These are phyloP conservation scores for Hedya salicella DNA, from an alignment of 2,888 invertebrate genomes.

Conservation along the genomic window DNA sequence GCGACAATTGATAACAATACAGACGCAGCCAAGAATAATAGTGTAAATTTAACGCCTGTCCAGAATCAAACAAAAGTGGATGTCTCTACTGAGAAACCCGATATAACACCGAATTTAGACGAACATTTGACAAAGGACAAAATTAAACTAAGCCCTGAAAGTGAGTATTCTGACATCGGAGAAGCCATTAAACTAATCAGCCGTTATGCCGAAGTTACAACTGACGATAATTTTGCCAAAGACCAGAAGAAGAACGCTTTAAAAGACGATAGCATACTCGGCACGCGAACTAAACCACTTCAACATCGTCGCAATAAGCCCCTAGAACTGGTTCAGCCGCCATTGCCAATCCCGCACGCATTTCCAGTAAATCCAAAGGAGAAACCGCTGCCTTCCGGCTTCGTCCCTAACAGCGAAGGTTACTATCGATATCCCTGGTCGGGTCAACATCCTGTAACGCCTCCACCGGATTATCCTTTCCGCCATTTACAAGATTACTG, in stretches of 20 bases:
- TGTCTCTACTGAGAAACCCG: slow-evolving; percentile 35
- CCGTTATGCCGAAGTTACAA: slow-evolving; percentile 80
- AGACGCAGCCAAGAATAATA: slow-evolving; percentile 45
- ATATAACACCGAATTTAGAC: slow-evolving; percentile 48
- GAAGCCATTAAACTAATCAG: slow-evolving; percentile 81
- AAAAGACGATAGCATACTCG: slow-evolving; percentile 72
- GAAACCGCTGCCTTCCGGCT: slow-evolving; percentile 40
- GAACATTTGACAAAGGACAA: slow-evolving; percentile 61
- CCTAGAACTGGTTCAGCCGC: slow-evolving; percentile 56
- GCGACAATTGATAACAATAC: slow-evolving; percentile 47
- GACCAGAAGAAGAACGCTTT: slow-evolving; percentile 65
- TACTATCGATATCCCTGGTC: slow-evolving; percentile 77
- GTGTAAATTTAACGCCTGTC: slow-evolving; percentile 36
- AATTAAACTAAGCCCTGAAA: slow-evolving; percentile 77
- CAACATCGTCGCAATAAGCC: slow-evolving; percentile 77
- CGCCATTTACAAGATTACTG: slow-evolving; percentile 79
- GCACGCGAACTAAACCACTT: slow-evolving; percentile 73
- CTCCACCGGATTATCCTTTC: slow-evolving; percentile 76
- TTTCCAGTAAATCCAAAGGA: slow-evolving; percentile 46
- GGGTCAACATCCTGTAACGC: slow-evolving; percentile 71
- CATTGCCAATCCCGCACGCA: slow-evolving; percentile 47
- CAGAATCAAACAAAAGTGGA: slow-evolving; percentile 44
- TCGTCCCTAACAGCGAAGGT: slow-evolving; percentile 60
- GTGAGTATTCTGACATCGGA: slow-evolving; percentile 78
- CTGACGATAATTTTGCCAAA: slow-evolving; percentile 78